Evolutionary conservation across 1,140 invertebrate genomes (phyloP).

Genomic region (Caligus rogercresseyi): DNA sequence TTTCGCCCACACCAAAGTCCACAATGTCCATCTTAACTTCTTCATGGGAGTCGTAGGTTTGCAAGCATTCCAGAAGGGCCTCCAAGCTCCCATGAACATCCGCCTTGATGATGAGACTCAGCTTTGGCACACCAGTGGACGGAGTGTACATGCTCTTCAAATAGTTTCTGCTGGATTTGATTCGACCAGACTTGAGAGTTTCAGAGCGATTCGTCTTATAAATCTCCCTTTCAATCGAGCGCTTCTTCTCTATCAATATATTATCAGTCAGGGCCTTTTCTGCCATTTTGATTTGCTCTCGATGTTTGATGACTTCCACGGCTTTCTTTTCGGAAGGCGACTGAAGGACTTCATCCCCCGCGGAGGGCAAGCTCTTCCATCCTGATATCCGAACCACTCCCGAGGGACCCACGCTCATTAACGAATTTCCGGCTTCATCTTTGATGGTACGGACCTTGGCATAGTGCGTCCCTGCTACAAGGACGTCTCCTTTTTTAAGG

Average conservation of each 20-base stretch:
- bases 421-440: background rate
- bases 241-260: conserved; percentile 43
- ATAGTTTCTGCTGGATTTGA: conserved; percentile 27
- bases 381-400: conserved; percentile 71
- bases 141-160: background rate
- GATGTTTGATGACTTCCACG: conserved; percentile 43
- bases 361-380: conserved; percentile 65
- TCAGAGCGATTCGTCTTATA: background rate
- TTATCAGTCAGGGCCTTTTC: conserved; percentile 42
- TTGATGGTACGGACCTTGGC: conserved; percentile 46
- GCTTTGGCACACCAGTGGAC: conserved; percentile 27
- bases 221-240: background rate
- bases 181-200: conserved; percentile 26
- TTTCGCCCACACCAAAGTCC: conserved; percentile 68
- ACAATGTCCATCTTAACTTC: conserved; percentile 65
- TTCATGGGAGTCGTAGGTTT: conserved; percentile 56
- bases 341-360: conserved; percentile 70
- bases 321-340: conserved; percentile 52
- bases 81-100: conserved; percentile 54
- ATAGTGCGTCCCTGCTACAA: conserved; percentile 64
- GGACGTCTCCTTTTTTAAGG: conserved; percentile 45
- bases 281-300: conserved; percentile 37
- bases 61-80: conserved; percentile 75
- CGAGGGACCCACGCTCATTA: conserved; percentile 52
- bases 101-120: conserved; percentile 28